Percentiles rank a stretch among this genome's conserved stretches.
These are phyloP conservation scores for Canis aureus DNA, from an alignment of 2,113 vertebrate species.

Conservation along the genomic window DNA sequence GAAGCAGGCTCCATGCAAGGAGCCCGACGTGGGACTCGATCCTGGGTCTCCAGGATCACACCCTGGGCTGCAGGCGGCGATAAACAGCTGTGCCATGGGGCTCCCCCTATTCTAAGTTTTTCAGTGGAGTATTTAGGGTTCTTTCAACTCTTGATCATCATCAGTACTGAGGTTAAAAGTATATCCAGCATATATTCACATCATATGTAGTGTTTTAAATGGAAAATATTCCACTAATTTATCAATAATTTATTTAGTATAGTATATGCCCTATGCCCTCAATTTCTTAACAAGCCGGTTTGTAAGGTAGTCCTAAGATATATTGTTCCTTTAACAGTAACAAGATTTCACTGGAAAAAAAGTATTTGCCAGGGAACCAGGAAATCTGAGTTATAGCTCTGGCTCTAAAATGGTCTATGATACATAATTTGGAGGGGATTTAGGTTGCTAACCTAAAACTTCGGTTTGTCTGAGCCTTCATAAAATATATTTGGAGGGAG, in stretches of 20 bases:
- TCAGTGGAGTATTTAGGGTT: not conserved
- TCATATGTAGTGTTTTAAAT: not conserved
- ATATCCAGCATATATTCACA: not conserved
- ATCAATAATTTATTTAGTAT: not conserved
- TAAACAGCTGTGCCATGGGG: too few species aligned
- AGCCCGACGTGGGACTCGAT: too few species aligned
- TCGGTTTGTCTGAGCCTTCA: not conserved
- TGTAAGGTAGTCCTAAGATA: not conserved
- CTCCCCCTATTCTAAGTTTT: not conserved
- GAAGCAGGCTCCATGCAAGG: too few species aligned
- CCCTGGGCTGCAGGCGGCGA: too few species aligned
- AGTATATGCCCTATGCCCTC: not conserved
- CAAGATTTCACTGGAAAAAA: not conserved
- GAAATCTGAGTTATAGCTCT: conserved; percentile 24
- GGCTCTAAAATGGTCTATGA: not conserved
- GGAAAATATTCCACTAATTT: conserved; percentile 37
- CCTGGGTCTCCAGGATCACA: too few species aligned
- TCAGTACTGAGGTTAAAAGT: not conserved
- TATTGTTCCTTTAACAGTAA: not conserved
- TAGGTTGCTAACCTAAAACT: conserved; percentile 9
- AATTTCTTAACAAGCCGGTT: not conserved
- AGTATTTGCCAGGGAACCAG: not conserved
- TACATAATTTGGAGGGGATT: not conserved
- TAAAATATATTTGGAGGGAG: not conserved
- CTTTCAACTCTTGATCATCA: not conserved